Base-by-base conservation (phyloP, 2,797 vertebrate genomes). In the Macropodus opercularis region DNA sequence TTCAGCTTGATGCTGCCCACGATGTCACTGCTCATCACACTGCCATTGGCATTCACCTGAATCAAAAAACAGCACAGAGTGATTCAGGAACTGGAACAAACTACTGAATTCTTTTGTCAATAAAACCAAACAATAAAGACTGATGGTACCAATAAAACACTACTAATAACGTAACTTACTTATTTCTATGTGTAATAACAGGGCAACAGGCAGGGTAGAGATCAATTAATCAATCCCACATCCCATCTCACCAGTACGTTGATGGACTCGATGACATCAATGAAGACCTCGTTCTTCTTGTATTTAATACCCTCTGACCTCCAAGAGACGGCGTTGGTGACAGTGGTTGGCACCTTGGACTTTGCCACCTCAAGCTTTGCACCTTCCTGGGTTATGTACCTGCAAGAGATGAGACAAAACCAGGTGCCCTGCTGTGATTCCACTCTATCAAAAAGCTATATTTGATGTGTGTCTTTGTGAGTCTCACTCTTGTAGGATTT, bases 241-340 rank as follows among this genome's bases (percentile, higher is more conserved):
- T 24, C 14, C 32, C 8, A 11, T 53, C 94, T 91, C 81, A 97
- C 96, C 94, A 98, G 87, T 2, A 98, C 91, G 31, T 97, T 98
- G 51, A 98, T 94, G 7, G 95, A 94, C 87, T 98, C 96, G 0
- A 98, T 96, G 57, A 98, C 96, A 1, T 98, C 96, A 2, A 98
- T 97, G 72, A 98, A 97, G 58, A 98, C 95, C 73, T 97, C 96
- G 0, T 98, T 98, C 90, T 97, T 97, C 85, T 97, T 98, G 86
- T 98, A 96, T 58, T 90, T 94, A 67, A 98, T 90, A 18, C 96
- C 96, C 83, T 97, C 95, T 0, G 95, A 97, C 67, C 96, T 93
- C 96, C 96, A 98, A 56, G 96, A 98, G 60, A 98, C 96, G 0
- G 96, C 96, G 0, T 97, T 97, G 60, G 96, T 98, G 69, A 98